Conservation (phyloP, 2,797 vertebrate species). For the Anniella stebbinsi region DNA sequence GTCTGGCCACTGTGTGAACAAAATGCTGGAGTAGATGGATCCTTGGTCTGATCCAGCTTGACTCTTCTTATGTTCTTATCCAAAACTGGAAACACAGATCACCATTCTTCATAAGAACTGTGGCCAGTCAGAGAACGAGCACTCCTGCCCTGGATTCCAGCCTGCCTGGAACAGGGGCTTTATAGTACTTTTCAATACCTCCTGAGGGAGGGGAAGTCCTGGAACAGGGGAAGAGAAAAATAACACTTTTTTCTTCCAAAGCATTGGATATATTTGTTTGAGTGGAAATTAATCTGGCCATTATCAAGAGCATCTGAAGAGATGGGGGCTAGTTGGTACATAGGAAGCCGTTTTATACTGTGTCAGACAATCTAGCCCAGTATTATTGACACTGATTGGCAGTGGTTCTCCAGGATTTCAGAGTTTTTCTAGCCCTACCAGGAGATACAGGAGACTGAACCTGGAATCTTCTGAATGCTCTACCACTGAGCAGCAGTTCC, state of each 20-base stretch:
- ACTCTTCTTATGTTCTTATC: background rate
- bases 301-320: background rate
- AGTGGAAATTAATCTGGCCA: background rate
- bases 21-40: no score
- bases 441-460: no score
- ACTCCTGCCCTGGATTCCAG: background rate
- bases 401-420: no score
- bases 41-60: no score
- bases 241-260: background rate
- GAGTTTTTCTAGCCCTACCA: no score
- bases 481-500: no score
- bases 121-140: no score
- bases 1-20: no score
- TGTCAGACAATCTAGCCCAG: no score
- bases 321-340: background rate
- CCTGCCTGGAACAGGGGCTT: background rate
- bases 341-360: no score
- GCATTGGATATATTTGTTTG: background rate
- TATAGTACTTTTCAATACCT: background rate
- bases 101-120: background rate
- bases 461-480: no score
- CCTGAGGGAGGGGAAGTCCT: background rate
- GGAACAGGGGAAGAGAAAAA: background rate
- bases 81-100: background rate
- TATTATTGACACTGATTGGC: no score